Evolutionary conservation across 2,113 vertebrate genomes (phyloP).

Genomic region (Chaetura pelagica): DNA sequence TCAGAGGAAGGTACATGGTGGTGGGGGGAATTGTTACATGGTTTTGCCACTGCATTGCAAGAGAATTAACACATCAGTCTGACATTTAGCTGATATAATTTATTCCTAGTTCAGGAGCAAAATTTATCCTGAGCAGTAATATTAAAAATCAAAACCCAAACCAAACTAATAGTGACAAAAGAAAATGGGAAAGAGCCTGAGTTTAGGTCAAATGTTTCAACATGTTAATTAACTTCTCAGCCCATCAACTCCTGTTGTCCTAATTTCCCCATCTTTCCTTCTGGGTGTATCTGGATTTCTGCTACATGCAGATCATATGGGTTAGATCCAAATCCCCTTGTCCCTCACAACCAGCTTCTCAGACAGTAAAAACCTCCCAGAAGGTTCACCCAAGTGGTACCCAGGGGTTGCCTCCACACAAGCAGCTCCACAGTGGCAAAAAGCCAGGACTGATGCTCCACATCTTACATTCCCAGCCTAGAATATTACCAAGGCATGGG

Average conservation of each 20-base stretch:
- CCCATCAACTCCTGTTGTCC: slow-evolving; percentile 6
- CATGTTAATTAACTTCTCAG: slow-evolving; percentile 34
- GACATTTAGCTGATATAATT: slow-evolving; percentile 1
- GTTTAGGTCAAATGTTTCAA: slow-evolving; percentile 12
- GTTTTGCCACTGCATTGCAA: neutral
- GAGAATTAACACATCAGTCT: slow-evolving; percentile 37
- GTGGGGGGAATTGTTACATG: neutral
- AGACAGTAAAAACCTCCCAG: neutral
- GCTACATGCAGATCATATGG: neutral
- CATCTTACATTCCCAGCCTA: slow-evolving; percentile 37
- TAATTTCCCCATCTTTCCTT: slow-evolving; percentile 24
- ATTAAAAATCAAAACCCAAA: neutral
- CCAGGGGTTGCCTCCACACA: neutral
- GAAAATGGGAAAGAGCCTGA: neutral
- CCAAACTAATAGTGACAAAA: neutral
- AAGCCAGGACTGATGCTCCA: slow-evolving; percentile 37
- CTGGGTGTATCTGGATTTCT: neutral
- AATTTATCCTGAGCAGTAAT: neutral
- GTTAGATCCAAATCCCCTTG: neutral
- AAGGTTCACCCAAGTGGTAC: neutral
- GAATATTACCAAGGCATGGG: neutral
- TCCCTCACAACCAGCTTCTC: neutral
- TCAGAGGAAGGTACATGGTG: neutral
- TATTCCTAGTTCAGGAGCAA: neutral
- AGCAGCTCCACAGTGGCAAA: neutral